Percentiles rank a stretch among this genome's conserved stretches.
These are phyloP conservation scores for Dendrocopos noguchii DNA, from an alignment of 2,113 vertebrate species.

Conservation along the genomic window DNA sequence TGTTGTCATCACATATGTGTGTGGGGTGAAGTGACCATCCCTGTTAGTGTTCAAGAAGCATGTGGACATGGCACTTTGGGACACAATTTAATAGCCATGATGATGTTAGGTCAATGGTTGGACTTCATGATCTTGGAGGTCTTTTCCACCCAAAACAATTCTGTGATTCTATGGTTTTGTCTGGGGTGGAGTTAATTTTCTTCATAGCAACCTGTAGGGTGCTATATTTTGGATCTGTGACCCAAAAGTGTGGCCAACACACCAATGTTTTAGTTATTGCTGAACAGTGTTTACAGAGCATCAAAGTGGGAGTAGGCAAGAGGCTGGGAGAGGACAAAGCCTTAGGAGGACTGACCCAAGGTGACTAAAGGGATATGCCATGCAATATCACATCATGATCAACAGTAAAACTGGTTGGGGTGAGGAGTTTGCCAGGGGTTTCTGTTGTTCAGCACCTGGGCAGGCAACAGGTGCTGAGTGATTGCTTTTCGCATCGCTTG, in stretches of 20 bases:
- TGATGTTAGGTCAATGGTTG: too few species aligned
- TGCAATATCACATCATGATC: accelerated
- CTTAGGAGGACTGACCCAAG: neutral
- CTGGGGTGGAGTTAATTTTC: neutral
- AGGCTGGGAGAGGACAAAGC: neutral
- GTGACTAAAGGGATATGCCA: neutral
- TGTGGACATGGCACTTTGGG: too few species aligned
- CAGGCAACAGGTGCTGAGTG: neutral
- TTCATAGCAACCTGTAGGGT: too few species aligned
- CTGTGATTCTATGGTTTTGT: neutral
- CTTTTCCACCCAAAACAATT: too few species aligned
- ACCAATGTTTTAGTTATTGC: neutral
- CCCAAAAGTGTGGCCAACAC: neutral
- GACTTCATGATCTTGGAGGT: too few species aligned
- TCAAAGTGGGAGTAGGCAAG: neutral
- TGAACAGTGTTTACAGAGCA: neutral
- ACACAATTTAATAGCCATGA: too few species aligned
- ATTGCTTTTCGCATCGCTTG: neutral
- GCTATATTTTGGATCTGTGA: neutral
- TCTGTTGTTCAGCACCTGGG: neutral
- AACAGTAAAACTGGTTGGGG: neutral
- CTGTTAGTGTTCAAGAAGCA: too few species aligned
- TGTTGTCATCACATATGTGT: accelerated
- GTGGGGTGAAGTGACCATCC: too few species aligned
- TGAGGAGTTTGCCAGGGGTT: neutral